These are phyloP conservation scores for Nephrotoma appendiculata DNA, from an alignment of 2,888 invertebrate species.

Conservation along the genomic window DNA sequence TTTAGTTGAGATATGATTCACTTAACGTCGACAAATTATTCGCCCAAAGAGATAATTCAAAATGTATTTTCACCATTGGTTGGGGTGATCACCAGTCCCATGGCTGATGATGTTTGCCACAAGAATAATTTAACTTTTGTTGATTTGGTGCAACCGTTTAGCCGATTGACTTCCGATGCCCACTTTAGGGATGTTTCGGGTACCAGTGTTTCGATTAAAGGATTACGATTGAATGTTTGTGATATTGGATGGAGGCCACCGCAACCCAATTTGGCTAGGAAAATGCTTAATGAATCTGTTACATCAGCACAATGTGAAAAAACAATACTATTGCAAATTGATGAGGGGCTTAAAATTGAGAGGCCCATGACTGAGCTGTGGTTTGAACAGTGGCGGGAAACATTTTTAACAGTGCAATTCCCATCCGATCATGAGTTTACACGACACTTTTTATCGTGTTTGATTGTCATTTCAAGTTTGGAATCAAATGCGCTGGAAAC, in stretches of 20 bases:
- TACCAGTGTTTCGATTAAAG: conserved; percentile 51
- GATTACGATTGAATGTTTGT: conserved; percentile 62
- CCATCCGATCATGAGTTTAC: conserved; percentile 94
- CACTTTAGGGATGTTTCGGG: conserved; percentile 71
- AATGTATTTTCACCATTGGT: conserved; percentile 81
- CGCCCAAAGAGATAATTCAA: conserved; percentile 75
- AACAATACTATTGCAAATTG: conserved; percentile 40
- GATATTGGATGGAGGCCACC: conserved; percentile 73
- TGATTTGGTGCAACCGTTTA: conserved; percentile 83
- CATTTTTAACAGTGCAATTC: conserved; percentile 74
- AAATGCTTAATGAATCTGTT: conserved; percentile 73
- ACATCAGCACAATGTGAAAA: conserved; percentile 42
- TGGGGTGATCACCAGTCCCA: conserved; percentile 67
- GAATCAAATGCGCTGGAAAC: conserved; percentile 69
- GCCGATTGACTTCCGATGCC: conserved; percentile 57
- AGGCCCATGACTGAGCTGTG: conserved; percentile 72
- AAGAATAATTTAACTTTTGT: conserved; percentile 85
- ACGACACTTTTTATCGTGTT: conserved; percentile 72
- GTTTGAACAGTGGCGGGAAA: conserved; percentile 92
- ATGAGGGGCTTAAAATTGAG: conserved; percentile 40
- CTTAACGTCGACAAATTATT: conserved; percentile 44
- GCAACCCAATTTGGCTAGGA: conserved; percentile 66
- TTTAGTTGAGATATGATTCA: conserved; percentile 24
- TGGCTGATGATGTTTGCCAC: conserved; percentile 70
- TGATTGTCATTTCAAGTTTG: conserved; percentile 56